Evolutionary conservation across 1,140 invertebrate species (phyloP).

Genomic region (Lerema accius): DNA sequence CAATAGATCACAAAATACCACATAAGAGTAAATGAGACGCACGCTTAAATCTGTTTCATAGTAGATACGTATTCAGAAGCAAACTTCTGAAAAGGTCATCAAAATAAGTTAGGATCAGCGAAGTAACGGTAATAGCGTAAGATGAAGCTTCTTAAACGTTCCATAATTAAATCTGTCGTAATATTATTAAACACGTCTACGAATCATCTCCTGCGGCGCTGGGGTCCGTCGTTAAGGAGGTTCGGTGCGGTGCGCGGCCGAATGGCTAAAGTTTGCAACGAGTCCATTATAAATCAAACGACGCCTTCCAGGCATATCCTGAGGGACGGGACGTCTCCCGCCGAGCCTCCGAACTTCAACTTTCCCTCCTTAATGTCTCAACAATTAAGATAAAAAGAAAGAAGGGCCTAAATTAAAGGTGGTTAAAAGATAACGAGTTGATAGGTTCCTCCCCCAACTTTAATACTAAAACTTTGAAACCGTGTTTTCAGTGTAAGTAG

Average conservation of each 20-base stretch:
- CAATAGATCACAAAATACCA: no score
- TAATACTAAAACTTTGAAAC: conserved; percentile 48
- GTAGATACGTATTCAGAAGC: conserved; percentile 12
- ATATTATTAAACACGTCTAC: conserved; percentile 82
- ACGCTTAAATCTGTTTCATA: background rate
- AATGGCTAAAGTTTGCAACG: conserved; percentile 80
- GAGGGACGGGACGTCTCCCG: conserved; percentile 72
- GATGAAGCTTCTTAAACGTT: conserved; percentile 73
- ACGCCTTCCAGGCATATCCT: conserved; percentile 79
- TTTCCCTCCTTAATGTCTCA: conserved; percentile 77
- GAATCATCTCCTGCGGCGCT: conserved; percentile 80
- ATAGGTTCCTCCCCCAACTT: conserved; percentile 64
- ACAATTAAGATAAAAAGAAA: conserved; percentile 83
- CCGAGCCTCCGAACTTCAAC: conserved; percentile 71
- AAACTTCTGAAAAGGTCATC: conserved; percentile 23
- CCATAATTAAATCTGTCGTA: conserved; percentile 82
- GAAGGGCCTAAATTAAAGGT: conserved; percentile 79
- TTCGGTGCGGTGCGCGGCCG: conserved; percentile 67
- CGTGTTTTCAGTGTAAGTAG: conserved; percentile 35
- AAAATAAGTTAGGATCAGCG: conserved; percentile 46
- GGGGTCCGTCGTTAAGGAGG: conserved; percentile 79
- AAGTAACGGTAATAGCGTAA: conserved; percentile 66
- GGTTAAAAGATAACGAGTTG: conserved; percentile 80
- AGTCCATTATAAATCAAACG: conserved; percentile 83
- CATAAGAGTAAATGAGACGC: no score